Conservation (phyloP, 2,113 vertebrate species). For the Hystrix brachyura region DNA sequence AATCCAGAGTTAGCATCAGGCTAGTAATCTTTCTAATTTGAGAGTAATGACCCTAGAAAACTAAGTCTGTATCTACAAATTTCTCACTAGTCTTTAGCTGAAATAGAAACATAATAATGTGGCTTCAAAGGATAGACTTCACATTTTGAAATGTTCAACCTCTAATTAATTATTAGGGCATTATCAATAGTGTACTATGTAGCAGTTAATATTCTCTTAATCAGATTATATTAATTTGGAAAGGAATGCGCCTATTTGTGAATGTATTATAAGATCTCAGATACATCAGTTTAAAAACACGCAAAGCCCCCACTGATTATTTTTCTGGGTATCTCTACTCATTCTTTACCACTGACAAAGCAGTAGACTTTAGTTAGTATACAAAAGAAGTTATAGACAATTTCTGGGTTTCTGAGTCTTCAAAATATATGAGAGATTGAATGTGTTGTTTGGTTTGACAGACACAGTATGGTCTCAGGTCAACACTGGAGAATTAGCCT, state of each 20-base stretch:
- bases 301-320: neutral
- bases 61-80: neutral
- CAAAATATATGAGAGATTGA: constrained; percentile 28
- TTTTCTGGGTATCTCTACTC: constrained; percentile 10
- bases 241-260: neutral
- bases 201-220: constrained; percentile 4
- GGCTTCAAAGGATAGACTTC: neutral
- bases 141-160: neutral
- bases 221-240: neutral
- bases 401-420: constrained; percentile 56
- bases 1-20: neutral
- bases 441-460: constrained; percentile 2
- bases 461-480: neutral
- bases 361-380: constrained; percentile 48
- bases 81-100: constrained; percentile 5
- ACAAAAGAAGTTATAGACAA: constrained; percentile 57
- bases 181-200: neutral
- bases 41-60: neutral
- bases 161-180: neutral
- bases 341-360: constrained; percentile 55
- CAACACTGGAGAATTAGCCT: neutral
- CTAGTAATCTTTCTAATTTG: neutral
- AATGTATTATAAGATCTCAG: neutral
- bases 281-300: neutral
- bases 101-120: neutral